A percentile compares a stretch with the other conserved stretches of the same genome.
Conservation (phyloP, 2,113 vertebrate species). For the Amia ocellicauda region DNA sequence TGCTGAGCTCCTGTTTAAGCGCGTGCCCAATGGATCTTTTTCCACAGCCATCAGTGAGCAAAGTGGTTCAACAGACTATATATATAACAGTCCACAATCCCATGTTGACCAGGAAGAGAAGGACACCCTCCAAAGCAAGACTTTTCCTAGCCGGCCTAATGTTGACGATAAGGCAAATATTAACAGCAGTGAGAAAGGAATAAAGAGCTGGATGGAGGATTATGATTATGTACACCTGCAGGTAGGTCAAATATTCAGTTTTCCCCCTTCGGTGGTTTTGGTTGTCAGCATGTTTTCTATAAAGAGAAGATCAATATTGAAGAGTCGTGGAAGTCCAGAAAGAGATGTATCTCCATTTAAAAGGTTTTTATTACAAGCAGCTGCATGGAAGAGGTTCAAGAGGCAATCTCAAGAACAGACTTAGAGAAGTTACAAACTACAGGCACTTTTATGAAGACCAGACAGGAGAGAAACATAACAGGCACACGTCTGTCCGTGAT, state of each 20-base stretch:
- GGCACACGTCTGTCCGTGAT: too few species aligned
- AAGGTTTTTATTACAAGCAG: too few species aligned
- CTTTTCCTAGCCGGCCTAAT: conserved; percentile 49
- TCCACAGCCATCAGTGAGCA: conserved; percentile 34
- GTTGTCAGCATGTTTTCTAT: neutral
- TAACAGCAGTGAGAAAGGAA: conserved; percentile 70
- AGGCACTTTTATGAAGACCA: too few species aligned
- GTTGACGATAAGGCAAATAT: conserved; percentile 67
- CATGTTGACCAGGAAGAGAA: conserved; percentile 56
- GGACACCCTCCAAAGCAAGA: conserved; percentile 50
- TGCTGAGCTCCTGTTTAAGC: conserved; percentile 77
- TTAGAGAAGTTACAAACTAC: too few species aligned
- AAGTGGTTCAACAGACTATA: conserved; percentile 40
- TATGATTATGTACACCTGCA: conserved; percentile 96
- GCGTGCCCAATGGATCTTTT: conserved; percentile 31
- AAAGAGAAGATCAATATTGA: too few species aligned
- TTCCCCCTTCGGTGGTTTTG: neutral
- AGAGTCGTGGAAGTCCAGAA: too few species aligned
- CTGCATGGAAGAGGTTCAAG: too few species aligned
- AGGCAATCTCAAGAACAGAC: too few species aligned
- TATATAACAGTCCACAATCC: conserved; percentile 36
- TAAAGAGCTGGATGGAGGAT: conserved; percentile 98
- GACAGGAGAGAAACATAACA: too few species aligned
- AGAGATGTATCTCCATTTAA: too few species aligned
- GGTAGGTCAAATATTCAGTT: conserved; percentile 56